These are phyloP conservation scores for Origma solitaria DNA, from an alignment of 2,113 vertebrate genomes.

Conservation along the genomic window DNA sequence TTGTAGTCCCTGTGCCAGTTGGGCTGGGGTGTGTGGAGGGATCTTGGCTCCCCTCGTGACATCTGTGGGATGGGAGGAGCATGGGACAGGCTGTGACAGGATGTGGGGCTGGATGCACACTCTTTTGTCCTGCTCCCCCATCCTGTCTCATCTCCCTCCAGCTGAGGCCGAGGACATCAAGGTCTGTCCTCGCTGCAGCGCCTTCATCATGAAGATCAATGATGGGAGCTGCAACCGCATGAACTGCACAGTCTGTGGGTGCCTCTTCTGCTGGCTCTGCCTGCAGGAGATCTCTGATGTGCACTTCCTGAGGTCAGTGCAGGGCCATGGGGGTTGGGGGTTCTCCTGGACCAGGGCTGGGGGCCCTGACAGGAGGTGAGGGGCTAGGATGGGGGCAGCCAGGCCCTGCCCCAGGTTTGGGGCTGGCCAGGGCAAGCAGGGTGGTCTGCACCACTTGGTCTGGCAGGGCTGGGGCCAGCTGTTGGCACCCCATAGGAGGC, in stretches of 20 bases:
- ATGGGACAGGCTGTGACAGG: neutral
- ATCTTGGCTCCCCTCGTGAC: fast-evolving
- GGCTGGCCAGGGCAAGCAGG: neutral
- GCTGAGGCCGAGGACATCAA: slow-evolving; percentile 72
- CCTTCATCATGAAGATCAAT: slow-evolving; percentile 88
- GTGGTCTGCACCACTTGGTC: neutral
- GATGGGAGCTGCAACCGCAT: slow-evolving; percentile 89
- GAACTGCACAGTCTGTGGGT: slow-evolving; percentile 86
- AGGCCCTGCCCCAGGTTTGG: neutral
- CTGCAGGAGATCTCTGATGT: slow-evolving; percentile 86
- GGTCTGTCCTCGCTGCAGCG: slow-evolving; percentile 84
- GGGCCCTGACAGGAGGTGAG: neutral
- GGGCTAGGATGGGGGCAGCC: neutral
- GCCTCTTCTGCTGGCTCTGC: slow-evolving; percentile 90
- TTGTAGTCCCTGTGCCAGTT: neutral
- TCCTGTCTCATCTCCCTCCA: neutral
- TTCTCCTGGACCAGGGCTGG: too few species aligned
- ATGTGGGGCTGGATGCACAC: neutral
- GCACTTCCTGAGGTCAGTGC: slow-evolving; percentile 83
- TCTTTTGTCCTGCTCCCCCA: neutral
- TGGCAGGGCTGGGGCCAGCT: neutral
- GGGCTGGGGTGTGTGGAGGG: neutral
- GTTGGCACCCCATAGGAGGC: neutral
- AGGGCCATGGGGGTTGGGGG: fast-evolving
- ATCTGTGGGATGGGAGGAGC: neutral